phyloP scores from a whole-genome alignment of 2,113 vertebrate species.

The Cavia aperea region DNA sequence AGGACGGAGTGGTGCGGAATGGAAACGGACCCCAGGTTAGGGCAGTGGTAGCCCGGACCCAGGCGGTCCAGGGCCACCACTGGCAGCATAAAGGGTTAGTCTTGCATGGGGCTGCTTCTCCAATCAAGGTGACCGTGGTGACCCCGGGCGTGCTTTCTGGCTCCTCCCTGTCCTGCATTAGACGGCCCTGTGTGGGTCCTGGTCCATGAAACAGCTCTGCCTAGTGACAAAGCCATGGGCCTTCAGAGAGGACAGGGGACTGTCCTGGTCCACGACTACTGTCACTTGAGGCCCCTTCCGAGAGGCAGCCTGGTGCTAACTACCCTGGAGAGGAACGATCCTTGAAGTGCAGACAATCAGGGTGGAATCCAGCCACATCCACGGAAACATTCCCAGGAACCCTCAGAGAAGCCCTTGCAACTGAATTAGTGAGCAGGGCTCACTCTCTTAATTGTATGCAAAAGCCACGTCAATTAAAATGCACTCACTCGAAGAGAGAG shows the following conservation, averaged over 20 bases:
- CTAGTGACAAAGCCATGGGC: not conserved
- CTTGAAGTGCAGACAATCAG: not conserved
- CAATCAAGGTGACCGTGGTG: not conserved
- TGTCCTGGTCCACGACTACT: not conserved
- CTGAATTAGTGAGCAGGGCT: not conserved
- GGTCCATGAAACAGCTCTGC: not conserved
- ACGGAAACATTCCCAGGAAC: not conserved
- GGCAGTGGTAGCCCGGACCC: rapidly evolving
- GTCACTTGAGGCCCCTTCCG: not conserved
- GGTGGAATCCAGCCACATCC: not conserved
- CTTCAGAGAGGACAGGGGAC: not conserved
- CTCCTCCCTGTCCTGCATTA: not conserved
- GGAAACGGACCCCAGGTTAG: not conserved
- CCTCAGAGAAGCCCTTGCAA: not conserved
- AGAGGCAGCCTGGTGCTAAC: not conserved
- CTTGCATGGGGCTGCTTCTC: not conserved
- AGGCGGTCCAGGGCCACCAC: too few species aligned
- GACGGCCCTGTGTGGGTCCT: too few species aligned
- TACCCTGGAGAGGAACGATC: not conserved
- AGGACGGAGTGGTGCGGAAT: not conserved
- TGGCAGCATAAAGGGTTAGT: not conserved
- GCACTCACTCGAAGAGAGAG: not conserved
- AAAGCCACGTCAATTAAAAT: not conserved
- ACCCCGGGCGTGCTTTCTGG: not conserved
- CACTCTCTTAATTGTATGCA: not conserved